Conservation (phyloP, 2,888 invertebrate genomes). For the Eupithecia tripunctaria region DNA sequence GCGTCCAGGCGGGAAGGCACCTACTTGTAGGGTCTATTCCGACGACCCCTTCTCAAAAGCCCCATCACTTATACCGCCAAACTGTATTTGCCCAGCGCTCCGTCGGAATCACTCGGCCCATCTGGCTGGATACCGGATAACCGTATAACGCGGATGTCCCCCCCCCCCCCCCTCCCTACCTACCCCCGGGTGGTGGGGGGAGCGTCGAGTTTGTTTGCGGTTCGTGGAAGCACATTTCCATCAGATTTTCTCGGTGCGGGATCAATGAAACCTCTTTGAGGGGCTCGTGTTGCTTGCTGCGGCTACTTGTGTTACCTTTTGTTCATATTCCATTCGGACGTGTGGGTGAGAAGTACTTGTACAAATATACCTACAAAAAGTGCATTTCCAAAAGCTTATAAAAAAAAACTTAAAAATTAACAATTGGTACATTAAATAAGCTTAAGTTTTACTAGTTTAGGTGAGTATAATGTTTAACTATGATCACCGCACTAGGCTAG, state of each 20-base stretch:
- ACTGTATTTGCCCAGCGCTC: not conserved
- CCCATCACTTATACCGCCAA: not conserved
- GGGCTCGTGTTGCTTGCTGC: not conserved
- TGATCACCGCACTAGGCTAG: too few species aligned
- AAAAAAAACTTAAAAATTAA: too few species aligned
- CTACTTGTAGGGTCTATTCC: not conserved
- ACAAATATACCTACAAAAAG: too few species aligned
- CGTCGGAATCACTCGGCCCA: not conserved
- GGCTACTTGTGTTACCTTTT: not conserved
- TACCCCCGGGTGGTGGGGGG: conserved; percentile 28
- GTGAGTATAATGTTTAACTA: too few species aligned
- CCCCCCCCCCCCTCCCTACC: conserved; percentile 66
- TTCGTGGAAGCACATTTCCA: conserved; percentile 40
- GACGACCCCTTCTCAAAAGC: not conserved
- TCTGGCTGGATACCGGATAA: conserved; percentile 55
- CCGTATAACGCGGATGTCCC: conserved; percentile 74
- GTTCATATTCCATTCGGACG: not conserved
- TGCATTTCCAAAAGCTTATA: too few species aligned
- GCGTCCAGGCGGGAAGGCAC: not conserved
- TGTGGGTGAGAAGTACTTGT: too few species aligned
- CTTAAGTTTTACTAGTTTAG: too few species aligned
- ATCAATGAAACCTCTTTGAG: conserved; percentile 14
- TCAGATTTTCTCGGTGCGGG: conserved; percentile 27
- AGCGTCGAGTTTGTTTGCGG: conserved; percentile 50
- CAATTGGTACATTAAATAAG: too few species aligned